A percentile compares a stretch with the other conserved stretches of the same genome.
These are phyloP conservation scores for Pteronura brasiliensis DNA, from an alignment of 2,113 vertebrate species.

Conservation along the genomic window DNA sequence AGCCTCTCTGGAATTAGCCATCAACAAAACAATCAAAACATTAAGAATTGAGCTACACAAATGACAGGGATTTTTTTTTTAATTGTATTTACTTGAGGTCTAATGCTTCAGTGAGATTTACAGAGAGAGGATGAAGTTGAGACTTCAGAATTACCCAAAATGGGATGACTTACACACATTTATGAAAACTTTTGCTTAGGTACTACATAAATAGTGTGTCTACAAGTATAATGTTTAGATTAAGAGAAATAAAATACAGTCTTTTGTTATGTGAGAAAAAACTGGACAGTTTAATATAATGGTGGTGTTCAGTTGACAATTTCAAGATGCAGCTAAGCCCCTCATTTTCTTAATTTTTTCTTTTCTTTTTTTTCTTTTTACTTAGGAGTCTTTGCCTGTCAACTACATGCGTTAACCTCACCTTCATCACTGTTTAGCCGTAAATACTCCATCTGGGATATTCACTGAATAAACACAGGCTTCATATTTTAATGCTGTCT, in stretches of 20 bases:
- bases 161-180: conserved; percentile 58
- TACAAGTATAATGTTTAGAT: conserved; percentile 56
- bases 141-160: conserved; percentile 43
- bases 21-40: conserved; percentile 32
- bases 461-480: not conserved
- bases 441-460: not conserved
- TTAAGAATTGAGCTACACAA: conserved; percentile 6
- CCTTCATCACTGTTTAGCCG: not conserved
- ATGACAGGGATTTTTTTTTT: conserved; percentile 47
- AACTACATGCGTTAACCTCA: not conserved
- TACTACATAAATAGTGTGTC: conserved; percentile 62
- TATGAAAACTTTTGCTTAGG: conserved; percentile 55
- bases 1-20: conserved; percentile 38
- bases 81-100: not conserved
- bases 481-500: not conserved
- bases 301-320: conserved; percentile 5
- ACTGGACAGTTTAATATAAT: conserved; percentile 33
- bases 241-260: conserved; percentile 55
- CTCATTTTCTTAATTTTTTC: not conserved
- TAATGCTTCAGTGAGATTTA: conserved; percentile 28
- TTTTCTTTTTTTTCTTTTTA: not conserved
- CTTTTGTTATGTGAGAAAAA: conserved; percentile 60
- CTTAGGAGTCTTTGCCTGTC: not conserved
- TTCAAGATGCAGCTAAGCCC: conserved; percentile 53
- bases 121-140: conserved; percentile 63